Evolutionary conservation across 30 jellyfish, hydroid and myxozoan genomes (phyloP), one percentile per base, ranked within the genome.

Genomic region (Rhopilema esculentum): DNA sequence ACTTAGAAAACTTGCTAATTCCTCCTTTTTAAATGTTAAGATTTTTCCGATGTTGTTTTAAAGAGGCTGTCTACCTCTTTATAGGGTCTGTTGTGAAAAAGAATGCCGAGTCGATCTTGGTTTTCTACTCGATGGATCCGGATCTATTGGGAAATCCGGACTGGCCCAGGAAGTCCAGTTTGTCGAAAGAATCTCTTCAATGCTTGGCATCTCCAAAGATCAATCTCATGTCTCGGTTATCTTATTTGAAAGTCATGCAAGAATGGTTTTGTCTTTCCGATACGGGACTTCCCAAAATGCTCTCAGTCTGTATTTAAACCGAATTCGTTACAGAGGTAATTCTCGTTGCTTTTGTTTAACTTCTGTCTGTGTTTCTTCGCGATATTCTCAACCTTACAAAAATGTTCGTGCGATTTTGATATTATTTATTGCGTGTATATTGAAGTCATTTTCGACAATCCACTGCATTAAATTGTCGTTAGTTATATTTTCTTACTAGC

Each of bases 101-200:
- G 66, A 21, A 18, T 80, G 90, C 33, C 63, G 65, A 24, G 68
- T 80, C 31, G 90, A 80, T 28, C 83, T 80, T 33, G 90, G 90
- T 23, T 21, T 80, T 66, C 49, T 80, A 6, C 90, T 80, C 27
- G 90, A 80, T 29, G 82, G 69, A 49, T 80, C 90, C 48, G 62
- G 74, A 8, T 80, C 82, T 18, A 64, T 80, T 64, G 52, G 61
- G 15, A 65, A 66, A 21, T 26, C 83, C 82, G 63, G 69, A 28
- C 65, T 80, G 21, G 49, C 53, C 50, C 18, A 53, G 27, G 82
- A 64, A 65, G 49, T 27, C 15, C 19, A 31, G 20, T 80, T 80
- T 33, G 90, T 66, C n/a, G n/a, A 27, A 16, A 26, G 27, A 4
- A 28, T 80, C 27, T 18, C 82, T 8, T 12, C 27, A 16, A 25